These are phyloP conservation scores for Saguinus imperator DNA, from an alignment of 2,113 vertebrate genomes.

Conservation along the genomic window DNA sequence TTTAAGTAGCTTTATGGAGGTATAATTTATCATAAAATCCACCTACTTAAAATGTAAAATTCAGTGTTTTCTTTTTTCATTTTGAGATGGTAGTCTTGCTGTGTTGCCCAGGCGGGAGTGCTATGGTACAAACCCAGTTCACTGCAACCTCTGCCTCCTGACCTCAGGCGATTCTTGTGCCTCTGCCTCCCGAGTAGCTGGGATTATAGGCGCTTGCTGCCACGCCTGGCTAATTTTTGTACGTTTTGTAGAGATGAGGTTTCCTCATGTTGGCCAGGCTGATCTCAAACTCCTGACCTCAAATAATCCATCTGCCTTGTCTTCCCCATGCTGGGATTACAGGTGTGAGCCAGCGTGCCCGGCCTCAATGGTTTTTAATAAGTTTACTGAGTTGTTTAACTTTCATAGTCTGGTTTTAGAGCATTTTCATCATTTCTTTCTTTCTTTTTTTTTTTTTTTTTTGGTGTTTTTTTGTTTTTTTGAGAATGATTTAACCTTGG, in stretches of 20 bases:
- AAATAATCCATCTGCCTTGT: no score
- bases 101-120: neutral
- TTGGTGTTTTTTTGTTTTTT: no score
- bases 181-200: neutral
- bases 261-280: no score
- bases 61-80: neutral
- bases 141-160: neutral
- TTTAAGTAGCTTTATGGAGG: neutral
- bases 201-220: neutral
- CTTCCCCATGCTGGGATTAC: neutral
- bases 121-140: neutral
- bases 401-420: neutral
- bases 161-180: neutral
- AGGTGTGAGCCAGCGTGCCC: neutral
- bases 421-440: neutral
- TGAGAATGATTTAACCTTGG: neutral
- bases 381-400: neutral
- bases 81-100: neutral
- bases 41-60: neutral
- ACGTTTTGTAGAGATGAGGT: no score
- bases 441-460: no score
- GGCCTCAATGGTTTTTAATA: neutral
- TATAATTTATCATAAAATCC: neutral
- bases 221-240: neutral
- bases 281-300: no score